Base-by-base conservation (phyloP, 1,140 invertebrate species). In the Dolichoris vasculosae region DNA sequence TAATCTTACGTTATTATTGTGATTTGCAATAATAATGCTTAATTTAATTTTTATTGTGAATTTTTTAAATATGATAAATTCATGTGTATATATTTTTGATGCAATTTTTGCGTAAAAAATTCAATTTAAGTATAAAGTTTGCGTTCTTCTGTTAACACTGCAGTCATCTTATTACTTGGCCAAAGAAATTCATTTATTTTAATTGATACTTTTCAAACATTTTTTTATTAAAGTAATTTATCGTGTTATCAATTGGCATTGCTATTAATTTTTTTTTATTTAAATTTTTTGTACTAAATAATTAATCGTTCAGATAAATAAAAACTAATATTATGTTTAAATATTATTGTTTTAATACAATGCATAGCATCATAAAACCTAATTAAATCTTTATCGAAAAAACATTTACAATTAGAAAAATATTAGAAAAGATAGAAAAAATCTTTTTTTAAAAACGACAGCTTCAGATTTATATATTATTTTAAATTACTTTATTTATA, bases 181-280 rank as follows among this genome's bases (percentile, higher is more conserved):
- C 6, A n/a, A 0, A 43, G 40, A 38, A 73, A 73, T 73, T 73
- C 38, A 73, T 38, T 69, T 69, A 69, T 73, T 43, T 73, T 73
- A 73, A 73, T 73, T 73, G 43, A 73, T 40, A 7, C 9, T 73
- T 71, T 73, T n/a, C 13, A 38, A 43, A 0, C n/a, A n/a, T 43
- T 26, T 43, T 71, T 73, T 73, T 73, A 43, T 73, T 73, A n/a
- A n/a, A 73, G 40, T 73, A 73, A 73, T n/a, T 73, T 73, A 43
- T 73, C 40, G 13, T 43, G 38, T 43, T 73, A 40, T 73, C 69
- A n/a, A 73, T 73, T 43, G 38, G 38, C 8, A 0, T n/a, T 13
- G 38, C 69, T n/a, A 73, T 73, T 73, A 73, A 73, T 23, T 43
- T 0, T n/a, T n/a, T n/a, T n/a, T n/a, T n/a, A n/a, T n/a, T n/a